Conservation (phyloP, 2,797 vertebrate genomes). For the Carduelis carduelis region DNA sequence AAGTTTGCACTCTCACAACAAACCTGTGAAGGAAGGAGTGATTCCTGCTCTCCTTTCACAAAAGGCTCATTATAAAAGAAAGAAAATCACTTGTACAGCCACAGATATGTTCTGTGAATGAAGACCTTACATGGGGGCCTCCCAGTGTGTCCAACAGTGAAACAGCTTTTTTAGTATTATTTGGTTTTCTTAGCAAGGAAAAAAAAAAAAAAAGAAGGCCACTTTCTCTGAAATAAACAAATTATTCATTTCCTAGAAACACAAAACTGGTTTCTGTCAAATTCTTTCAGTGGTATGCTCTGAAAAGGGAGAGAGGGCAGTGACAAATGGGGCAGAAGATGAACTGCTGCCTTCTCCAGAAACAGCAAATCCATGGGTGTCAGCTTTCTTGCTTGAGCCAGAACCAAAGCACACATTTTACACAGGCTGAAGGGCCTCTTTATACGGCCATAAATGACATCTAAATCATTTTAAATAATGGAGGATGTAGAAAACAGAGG, state of each 20-base stretch:
- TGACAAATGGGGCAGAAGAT: neutral
- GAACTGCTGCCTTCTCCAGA: neutral
- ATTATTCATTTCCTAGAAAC: slow-evolving; percentile 1
- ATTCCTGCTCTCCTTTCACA: neutral
- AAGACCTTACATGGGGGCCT: neutral
- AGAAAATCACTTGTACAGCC: neutral
- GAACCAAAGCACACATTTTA: neutral
- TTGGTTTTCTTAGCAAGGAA: neutral
- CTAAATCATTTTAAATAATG: neutral
- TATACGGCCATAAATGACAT: neutral
- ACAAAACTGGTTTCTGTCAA: neutral
- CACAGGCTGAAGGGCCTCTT: neutral
- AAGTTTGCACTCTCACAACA: neutral
- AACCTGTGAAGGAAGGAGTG: neutral
- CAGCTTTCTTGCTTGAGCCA: neutral
- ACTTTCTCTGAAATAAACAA: neutral
- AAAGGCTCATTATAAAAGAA: neutral
- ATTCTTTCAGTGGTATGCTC: neutral
- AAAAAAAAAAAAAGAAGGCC: neutral
- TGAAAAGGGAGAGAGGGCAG: neutral
- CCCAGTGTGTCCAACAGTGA: neutral
- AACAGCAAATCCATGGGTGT: neutral
- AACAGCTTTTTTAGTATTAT: neutral
- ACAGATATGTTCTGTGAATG: neutral
- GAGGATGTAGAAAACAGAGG: neutral